Evolutionary conservation across 1,140 invertebrate species (phyloP), one percentile per base, ranked within the genome.

Genomic region (Tetramorium simillimum): DNA sequence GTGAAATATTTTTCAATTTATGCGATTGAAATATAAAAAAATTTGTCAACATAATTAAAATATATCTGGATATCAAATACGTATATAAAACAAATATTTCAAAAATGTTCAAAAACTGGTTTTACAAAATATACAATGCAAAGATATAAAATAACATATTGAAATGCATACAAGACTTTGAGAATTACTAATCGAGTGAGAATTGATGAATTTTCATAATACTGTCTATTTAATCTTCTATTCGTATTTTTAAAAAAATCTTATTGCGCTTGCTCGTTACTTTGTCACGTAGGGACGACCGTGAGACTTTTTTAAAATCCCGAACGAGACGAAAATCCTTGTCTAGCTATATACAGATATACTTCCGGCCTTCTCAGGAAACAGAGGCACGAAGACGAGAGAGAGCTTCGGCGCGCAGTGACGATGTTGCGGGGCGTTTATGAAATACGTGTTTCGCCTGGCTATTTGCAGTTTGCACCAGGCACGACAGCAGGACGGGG

Each of bases 371-470:
- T 85, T 65, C 51, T 73, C 89, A 73, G 56, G 86, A 49, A 88
- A 85, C 24, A 40, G 56, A 62, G 14, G n/a, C 40, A 78, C 51
- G 56, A 43, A 62, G 24, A 49, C 37, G 46, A 60, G 65, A 28
- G 75, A 53, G 82, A 77, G 49, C 56, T 76, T 53, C 18, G 72
- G 40, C 53, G 78, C 69, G 86, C 73, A 58, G 21, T 53, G 87
- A 76, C 88, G 88, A 76, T 82, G 86, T 87, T 51, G 58, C 84
- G 76, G 89, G 65, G 70, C 91, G 90, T 92, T 93, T 93, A 93
- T 93, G 92, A 93, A 92, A 92, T 93, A 93, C 92, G 92, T 93
- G 92, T 93, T 87, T 90, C 81, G 92, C 92, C 86, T 93, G 85
- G 80, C 49, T 92, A 92, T 93, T 93, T 77, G 90, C 84, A 84